These are phyloP conservation scores for Thaumetopoea pityocampa DNA, from an alignment of 1,140 invertebrate species.

Conservation along the genomic window DNA sequence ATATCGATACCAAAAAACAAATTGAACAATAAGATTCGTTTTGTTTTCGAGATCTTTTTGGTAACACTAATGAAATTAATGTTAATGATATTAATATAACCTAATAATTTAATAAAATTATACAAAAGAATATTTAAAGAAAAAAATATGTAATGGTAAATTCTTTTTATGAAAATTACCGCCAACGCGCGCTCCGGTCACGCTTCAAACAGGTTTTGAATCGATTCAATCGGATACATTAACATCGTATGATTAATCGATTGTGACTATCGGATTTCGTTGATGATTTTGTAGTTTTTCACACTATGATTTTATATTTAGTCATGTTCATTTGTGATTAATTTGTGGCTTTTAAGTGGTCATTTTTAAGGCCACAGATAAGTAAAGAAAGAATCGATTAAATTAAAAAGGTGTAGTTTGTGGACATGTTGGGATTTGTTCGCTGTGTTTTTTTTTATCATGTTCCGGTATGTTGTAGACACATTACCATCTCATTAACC, in stretches of 20 bases:
- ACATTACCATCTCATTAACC: too few species aligned
- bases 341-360: conserved; percentile 12
- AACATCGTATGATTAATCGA: conserved; percentile 34
- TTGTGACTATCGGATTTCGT: conserved; percentile 25
- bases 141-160: conserved; percentile 11
- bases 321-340: conserved; percentile 4
- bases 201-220: conserved; percentile 21
- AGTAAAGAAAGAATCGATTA: too few species aligned
- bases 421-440: too few species aligned
- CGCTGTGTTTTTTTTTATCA: too few species aligned
- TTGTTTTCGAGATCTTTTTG: too few species aligned
- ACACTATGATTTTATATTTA: background rate
- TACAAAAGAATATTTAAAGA: conserved; percentile 10
- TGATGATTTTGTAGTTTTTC: conserved; percentile 22
- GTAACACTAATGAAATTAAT: conserved; percentile 27
- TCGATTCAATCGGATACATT: conserved; percentile 32
- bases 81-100: conserved; percentile 32
- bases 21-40: too few species aligned
- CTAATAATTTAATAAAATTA: conserved; percentile 36
- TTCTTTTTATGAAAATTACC: conserved; percentile 15
- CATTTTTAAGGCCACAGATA: too few species aligned
- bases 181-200: conserved; percentile 3
- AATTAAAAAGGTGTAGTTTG: too few species aligned
- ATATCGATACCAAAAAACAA: too few species aligned
- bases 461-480: too few species aligned